Evolutionary conservation across 2,797 vertebrate genomes (phyloP).

Genomic region (Apodemus agrarius): DNA sequence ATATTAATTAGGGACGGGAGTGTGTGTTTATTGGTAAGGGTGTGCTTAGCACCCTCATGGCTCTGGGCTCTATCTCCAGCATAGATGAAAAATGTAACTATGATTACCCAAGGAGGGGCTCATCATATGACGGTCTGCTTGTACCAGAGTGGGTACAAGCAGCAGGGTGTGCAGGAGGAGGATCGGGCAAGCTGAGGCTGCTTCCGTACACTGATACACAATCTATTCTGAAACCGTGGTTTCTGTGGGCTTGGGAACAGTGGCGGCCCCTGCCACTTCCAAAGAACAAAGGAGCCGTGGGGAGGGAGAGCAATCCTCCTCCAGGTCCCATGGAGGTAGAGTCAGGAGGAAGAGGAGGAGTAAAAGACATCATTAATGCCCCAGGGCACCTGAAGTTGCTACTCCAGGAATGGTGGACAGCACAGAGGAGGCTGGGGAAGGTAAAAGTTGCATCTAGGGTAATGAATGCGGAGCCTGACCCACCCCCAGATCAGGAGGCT

Average conservation of each 20-base stretch:
- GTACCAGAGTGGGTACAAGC: background rate
- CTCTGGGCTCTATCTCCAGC: background rate
- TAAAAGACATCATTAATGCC: background rate
- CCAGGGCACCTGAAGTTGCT: conserved; percentile 52
- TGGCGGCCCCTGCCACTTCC: background rate
- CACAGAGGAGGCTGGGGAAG: background rate
- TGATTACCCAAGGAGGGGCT: background rate
- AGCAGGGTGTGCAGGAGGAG: background rate
- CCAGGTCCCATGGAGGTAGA: background rate
- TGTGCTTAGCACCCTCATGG: background rate
- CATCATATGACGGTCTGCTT: background rate
- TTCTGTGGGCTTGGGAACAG: background rate
- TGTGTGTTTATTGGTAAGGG: background rate
- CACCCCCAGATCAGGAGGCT: background rate
- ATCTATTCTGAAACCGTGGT: background rate
- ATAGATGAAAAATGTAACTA: background rate
- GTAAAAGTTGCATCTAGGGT: conserved; percentile 23
- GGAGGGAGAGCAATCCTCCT: background rate
- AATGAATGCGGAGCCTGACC: background rate
- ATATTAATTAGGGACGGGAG: background rate
- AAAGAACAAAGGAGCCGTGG: background rate
- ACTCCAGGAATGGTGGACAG: background rate
- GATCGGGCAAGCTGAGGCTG: background rate
- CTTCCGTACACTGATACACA: background rate
- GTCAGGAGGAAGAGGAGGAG: background rate